phyloP scores from a whole-genome alignment of 2,113 vertebrate species.

The Barnardius zonarius region DNA sequence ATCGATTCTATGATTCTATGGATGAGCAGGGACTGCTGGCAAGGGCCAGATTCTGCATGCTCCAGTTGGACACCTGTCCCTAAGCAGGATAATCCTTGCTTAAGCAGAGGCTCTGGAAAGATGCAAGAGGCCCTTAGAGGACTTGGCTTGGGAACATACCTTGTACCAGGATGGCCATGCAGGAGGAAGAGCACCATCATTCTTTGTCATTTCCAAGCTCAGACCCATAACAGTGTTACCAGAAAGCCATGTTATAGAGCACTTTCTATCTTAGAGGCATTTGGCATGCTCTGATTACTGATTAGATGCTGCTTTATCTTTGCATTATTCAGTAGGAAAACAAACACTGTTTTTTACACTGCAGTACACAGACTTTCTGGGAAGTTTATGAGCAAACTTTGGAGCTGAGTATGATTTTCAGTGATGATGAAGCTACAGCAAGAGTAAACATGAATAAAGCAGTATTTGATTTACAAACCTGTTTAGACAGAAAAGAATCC shows the following conservation, averaged over 20 bases:
- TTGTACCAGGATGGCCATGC: rapidly evolving
- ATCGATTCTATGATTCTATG: not conserved
- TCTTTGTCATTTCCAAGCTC: not conserved
- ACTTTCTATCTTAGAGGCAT: not conserved
- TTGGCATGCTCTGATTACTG: not conserved
- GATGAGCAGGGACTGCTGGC: not conserved
- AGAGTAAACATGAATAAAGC: not conserved
- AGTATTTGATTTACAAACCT: constrained; percentile 6
- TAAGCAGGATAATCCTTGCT: not conserved
- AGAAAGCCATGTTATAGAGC: not conserved
- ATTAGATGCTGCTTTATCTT: not conserved
- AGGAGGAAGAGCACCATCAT: not conserved
- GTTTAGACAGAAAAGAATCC: not conserved
- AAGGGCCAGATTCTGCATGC: not conserved
- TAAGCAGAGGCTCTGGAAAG: not conserved
- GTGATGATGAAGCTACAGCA: not conserved
- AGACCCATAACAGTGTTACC: not conserved
- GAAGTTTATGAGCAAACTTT: not conserved
- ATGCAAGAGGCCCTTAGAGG: not conserved
- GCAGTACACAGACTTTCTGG: not conserved
- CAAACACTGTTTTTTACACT: not conserved
- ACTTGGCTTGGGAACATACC: not conserved
- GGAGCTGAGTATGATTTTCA: not conserved
- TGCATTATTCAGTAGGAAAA: not conserved
- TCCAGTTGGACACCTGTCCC: not conserved